Percentiles rank a stretch among this genome's conserved stretches.
Evolutionary conservation across 2,113 vertebrate genomes (phyloP).

Genomic region (Anoura caudifer): DNA sequence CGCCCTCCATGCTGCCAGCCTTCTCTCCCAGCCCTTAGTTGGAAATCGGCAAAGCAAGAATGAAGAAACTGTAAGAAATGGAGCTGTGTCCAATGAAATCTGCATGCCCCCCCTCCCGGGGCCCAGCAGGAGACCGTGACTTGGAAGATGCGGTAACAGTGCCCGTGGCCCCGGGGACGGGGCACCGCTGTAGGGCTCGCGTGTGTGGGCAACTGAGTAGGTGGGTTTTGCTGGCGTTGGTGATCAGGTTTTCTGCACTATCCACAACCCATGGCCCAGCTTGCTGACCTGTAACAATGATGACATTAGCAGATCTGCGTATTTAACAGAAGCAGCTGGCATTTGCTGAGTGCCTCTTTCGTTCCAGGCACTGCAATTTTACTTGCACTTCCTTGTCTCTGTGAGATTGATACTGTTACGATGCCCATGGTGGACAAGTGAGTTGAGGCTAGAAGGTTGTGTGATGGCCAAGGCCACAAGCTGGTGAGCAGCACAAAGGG

Average conservation of each 20-base stretch:
- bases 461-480: neutral
- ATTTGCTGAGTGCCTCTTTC: neutral
- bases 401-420: neutral
- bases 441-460: neutral
- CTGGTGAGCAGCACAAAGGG: too few species aligned
- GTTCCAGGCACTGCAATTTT: neutral
- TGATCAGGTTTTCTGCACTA: neutral
- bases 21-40: neutral
- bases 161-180: too few species aligned
- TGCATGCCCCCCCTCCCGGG: neutral
- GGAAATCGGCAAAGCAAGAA: neutral
- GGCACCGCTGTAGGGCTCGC: neutral
- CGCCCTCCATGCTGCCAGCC: accelerated
- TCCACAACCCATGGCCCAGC: neutral
- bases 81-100: neutral
- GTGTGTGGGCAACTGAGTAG: neutral
- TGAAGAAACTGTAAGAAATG: neutral
- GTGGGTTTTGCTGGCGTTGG: accelerated
- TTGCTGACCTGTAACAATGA: neutral
- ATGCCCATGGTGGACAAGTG: neutral
- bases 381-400: neutral
- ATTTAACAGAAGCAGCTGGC: neutral
- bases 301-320: neutral
- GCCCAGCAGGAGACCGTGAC: neutral
- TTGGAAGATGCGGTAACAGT: accelerated